Base-by-base conservation (phyloP, 2,888 invertebrate species). In the Nomada fabriciana region DNA sequence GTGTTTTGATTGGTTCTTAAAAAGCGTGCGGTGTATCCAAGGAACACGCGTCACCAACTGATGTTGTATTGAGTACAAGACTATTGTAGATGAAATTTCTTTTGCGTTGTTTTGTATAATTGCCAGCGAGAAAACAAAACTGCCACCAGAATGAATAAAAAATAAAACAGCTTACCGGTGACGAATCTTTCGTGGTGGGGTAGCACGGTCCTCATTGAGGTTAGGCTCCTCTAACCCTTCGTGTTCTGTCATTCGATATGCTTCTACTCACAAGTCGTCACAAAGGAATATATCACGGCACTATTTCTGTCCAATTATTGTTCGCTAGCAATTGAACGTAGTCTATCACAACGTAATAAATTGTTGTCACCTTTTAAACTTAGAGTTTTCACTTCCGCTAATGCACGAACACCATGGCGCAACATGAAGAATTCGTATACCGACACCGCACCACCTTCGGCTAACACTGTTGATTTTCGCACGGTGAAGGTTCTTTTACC, bases 171-270 rank as follows among this genome's bases (percentile, higher is more conserved):
- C 93, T 93, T 83, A 94, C 93, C 93, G 93, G 91, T 94, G 93
- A 89, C 93, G 93, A 88, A 93, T 93, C 85, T 91, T 93, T 64
- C 93, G 93, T 85, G 91, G 91, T 76, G 90, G 90, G 78, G 88
- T 86, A 23, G 87, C 76, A 85, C 90, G 90, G 89, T 89, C 92
- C 89, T 89, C 88, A 82, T 89, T 88, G 91, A 93, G 93, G 93
- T 93, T 93, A 93, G 91, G 89, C 87, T 90, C 88, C 80, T 82
- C 82, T 83, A 87, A 90, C 73, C 80, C 80, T 81, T 91, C 91
- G 71, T 90, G 91, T 84, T 90, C 92, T 89, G 93, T 89, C 93
- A 93, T 93, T 92, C 90, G 91, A 82, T 74, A 82, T 68, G 77
- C 73, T 86, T 88, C 72, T 55, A n/a, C 70, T 80, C 55, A 73